Evolutionary conservation across 2,888 invertebrate genomes (phyloP).

Genomic region (Cheilosia soror): DNA sequence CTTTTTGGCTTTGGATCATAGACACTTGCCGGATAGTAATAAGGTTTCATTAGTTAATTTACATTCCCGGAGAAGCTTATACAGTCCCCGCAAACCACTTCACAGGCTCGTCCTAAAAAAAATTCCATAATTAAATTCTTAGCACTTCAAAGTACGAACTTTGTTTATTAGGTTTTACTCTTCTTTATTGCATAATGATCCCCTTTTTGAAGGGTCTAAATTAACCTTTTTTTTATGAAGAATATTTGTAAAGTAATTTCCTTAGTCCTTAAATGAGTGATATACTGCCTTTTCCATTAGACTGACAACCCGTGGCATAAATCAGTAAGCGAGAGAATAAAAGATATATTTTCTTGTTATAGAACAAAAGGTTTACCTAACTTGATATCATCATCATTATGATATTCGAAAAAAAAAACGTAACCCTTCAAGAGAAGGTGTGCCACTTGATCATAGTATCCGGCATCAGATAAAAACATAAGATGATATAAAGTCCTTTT

Average conservation of each 20-base stretch:
- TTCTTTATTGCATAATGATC: not conserved
- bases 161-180: not conserved
- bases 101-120: too few relatives aligned
- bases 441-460: not conserved
- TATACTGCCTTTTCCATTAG: conserved; percentile 16
- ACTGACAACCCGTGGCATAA: conserved; percentile 11
- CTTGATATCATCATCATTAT: not conserved
- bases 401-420: not conserved
- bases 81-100: too few relatives aligned
- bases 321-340: not conserved
- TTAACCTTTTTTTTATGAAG: conserved; percentile 20
- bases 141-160: not conserved
- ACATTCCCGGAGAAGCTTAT: too few relatives aligned
- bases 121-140: not conserved
- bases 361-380: not conserved
- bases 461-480: conserved; percentile 7
- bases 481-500: conserved; percentile 24
- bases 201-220: conserved; percentile 5
- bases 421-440: not conserved
- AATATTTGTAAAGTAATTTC: conserved; percentile 22
- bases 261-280: conserved; percentile 27
- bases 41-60: too few relatives aligned
- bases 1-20: too few relatives aligned
- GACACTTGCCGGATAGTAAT: too few relatives aligned
- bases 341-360: not conserved